A percentile compares a stretch with the other conserved stretches of the same genome.
Conservation (phyloP, 2,797 vertebrate genomes). For the Gymnoscopelus microlampas region DNA sequence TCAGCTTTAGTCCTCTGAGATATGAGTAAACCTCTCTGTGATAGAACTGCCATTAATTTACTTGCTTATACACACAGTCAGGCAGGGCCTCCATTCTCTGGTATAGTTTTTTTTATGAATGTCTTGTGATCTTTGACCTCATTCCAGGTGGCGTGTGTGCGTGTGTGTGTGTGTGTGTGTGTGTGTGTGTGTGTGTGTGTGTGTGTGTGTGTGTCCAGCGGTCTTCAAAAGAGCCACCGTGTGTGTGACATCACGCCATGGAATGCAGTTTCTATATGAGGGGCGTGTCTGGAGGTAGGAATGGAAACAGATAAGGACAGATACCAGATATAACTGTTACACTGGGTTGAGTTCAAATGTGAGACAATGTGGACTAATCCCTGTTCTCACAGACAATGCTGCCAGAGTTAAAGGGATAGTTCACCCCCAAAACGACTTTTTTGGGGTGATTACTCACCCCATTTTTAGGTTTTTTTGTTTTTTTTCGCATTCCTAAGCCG, state of each 20-base stretch:
- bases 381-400: not conserved
- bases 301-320: slow-evolving; percentile 60
- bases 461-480: too few species aligned
- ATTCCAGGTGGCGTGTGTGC: slow-evolving; percentile 33
- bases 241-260: slow-evolving; percentile 29
- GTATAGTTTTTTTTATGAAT: slow-evolving; percentile 6
- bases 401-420: not conserved
- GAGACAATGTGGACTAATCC: slow-evolving; percentile 8
- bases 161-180: slow-evolving; percentile 1
- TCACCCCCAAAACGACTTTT: too few species aligned
- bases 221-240: slow-evolving; percentile 17
- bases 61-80: not conserved
- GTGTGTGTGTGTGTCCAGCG: not conserved
- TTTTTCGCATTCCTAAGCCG: too few species aligned
- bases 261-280: slow-evolving; percentile 65
- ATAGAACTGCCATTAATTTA: not conserved
- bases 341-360: slow-evolving; percentile 46
- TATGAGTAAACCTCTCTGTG: not conserved
- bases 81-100: slow-evolving; percentile 11
- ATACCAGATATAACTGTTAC: slow-evolving; percentile 33
- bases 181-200: slow-evolving; percentile 1
- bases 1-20: too few species aligned
- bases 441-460: too few species aligned
- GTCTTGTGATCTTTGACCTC: slow-evolving; percentile 36
- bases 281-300: slow-evolving; percentile 57